Evolutionary conservation across 2,888 invertebrate genomes (phyloP), one percentile per base, ranked within the genome.

Genomic region (Beris chalybata): DNA sequence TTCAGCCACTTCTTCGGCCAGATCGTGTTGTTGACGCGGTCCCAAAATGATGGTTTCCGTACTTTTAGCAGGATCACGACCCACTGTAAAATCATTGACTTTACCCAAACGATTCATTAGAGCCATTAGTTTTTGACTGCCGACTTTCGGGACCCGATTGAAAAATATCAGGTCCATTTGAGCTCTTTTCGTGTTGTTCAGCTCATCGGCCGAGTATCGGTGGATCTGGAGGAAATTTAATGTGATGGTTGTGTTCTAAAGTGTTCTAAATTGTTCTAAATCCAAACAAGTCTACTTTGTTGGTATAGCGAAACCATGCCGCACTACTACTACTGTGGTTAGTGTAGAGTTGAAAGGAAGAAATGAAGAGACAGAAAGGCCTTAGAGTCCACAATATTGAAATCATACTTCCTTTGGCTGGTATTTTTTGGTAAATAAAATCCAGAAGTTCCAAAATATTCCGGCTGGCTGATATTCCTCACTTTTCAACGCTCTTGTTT

Each of bases 61-160:
- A 47, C 90, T 85, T 78, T 91, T 90, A 12, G 92, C 89, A 30
- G 88, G 84, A 78, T 93, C 93, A 61, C 92, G 88, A 74, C 91
- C 87, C 76, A 93, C 91, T 55, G 86, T 87, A 82, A 86, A 89
- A 66, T 82, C 81, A 76, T 89, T 88, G 65, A 81, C 80, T 71
- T 84, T 79, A 13, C 83, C 87, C 59, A 93, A 82, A 65, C 89
- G 81, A 71, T 90, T 81, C 38, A 93, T 81, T 43, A 94, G 83
- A 77, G 91, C 90, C 93, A 94, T 93, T 76, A 93, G 87, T 30
- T 92, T 92, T 81, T 93, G 92, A 63, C 92, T 92, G 70, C 93
- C 94, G 45, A 93, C 93, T 82, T 95, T 94, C 11, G 94, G 93
- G 55, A 94, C 93, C 22, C 94, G 84, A 80, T 94, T 94, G 82